A percentile compares a stretch with the other conserved stretches of the same genome.
These are phyloP conservation scores for Trichogramma dendrolimi DNA, from an alignment of 2,888 invertebrate species.

Conservation along the genomic window DNA sequence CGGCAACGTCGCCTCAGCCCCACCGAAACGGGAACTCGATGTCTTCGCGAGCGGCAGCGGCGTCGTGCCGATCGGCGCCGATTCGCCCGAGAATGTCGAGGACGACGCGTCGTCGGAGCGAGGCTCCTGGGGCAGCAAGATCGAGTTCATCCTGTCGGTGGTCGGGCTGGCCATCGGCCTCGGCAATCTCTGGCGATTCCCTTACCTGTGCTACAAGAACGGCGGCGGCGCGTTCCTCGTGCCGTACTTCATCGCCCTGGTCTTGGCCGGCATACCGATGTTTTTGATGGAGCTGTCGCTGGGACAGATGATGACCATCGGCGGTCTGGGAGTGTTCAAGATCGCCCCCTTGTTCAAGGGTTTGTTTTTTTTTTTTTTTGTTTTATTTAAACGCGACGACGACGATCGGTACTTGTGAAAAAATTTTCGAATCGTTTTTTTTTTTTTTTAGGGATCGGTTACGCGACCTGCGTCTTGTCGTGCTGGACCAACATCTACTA, in stretches of 20 bases:
- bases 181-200: slow-evolving; percentile 66
- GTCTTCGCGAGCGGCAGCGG: not conserved
- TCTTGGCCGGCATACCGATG: slow-evolving; percentile 60
- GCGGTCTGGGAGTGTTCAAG: slow-evolving; percentile 56
- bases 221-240: slow-evolving; percentile 58
- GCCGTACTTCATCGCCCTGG: slow-evolving; percentile 59
- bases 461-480: slow-evolving; percentile 96
- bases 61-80: not conserved
- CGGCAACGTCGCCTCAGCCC: not conserved
- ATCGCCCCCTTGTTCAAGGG: slow-evolving; percentile 59
- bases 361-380: slow-evolving; percentile 31
- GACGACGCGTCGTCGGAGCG: slow-evolving; percentile 38
- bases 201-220: slow-evolving; percentile 58
- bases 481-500: slow-evolving; percentile 99
- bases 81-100: not conserved
- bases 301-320: slow-evolving; percentile 61
- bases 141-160: slow-evolving; percentile 60
- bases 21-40: slow-evolving; percentile 4
- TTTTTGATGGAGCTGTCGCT: slow-evolving; percentile 61
- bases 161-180: slow-evolving; percentile 61
- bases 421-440: not conserved
- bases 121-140: slow-evolving; percentile 48
- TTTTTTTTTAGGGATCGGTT: slow-evolving; percentile 73
- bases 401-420: not conserved
- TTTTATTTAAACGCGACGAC: not conserved